Conservation (phyloP, 2,113 vertebrate species). For the Corythaixoides concolor region DNA sequence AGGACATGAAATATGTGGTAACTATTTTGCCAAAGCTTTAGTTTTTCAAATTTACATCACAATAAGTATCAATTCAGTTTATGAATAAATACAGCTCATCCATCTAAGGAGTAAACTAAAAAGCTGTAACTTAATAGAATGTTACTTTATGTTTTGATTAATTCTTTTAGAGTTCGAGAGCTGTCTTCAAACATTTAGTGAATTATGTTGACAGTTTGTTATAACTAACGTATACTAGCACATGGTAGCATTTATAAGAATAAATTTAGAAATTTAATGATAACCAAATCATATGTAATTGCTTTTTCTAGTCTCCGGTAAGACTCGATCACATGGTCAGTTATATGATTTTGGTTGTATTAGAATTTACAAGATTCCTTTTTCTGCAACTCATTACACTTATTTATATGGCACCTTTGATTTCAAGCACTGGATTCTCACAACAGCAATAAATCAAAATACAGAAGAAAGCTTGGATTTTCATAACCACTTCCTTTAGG, state of each 20-base stretch:
- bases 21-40: background rate
- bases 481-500: background rate
- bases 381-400: background rate
- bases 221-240: background rate
- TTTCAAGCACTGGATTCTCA: background rate
- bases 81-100: background rate
- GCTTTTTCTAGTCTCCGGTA: background rate
- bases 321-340: background rate
- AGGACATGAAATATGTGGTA: background rate
- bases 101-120: background rate
- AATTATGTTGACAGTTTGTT: conserved; percentile 6
- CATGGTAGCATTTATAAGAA: background rate
- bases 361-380: background rate
- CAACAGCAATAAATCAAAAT: background rate
- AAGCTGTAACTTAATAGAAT: conserved; percentile 17
- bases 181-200: background rate
- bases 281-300: background rate
- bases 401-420: background rate
- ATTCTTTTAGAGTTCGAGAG: background rate
- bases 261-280: conserved; percentile 1
- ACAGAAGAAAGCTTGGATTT: background rate
- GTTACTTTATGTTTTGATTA: background rate
- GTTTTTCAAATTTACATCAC: background rate
- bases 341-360: background rate
- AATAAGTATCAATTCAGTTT: background rate